Evolutionary conservation across 2,888 invertebrate genomes (phyloP).

Genomic region (Theretra japonica): DNA sequence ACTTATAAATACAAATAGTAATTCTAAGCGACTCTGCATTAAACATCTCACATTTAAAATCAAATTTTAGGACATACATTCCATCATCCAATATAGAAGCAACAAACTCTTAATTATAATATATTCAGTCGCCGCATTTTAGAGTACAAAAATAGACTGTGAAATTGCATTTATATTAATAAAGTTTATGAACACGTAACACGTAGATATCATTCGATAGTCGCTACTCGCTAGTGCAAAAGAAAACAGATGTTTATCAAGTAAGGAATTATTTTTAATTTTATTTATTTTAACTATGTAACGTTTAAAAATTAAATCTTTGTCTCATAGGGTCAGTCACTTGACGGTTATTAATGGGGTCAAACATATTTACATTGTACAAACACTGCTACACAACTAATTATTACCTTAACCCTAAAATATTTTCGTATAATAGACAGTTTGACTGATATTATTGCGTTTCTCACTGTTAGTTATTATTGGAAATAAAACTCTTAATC

Average conservation of each 20-base stretch:
- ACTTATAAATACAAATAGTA: neutral
- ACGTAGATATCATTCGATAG: neutral
- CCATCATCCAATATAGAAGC: conserved; percentile 30
- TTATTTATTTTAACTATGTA: neutral
- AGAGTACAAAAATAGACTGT: conserved; percentile 26
- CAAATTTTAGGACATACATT: neutral
- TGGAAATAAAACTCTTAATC: conserved; percentile 36
- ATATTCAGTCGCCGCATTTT: conserved; percentile 19
- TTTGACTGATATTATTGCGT: conserved; percentile 75
- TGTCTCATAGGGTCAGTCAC: conserved; percentile 11
- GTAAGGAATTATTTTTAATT: neutral
- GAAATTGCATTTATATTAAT: conserved; percentile 15
- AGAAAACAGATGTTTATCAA: neutral
- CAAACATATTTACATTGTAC: conserved; percentile 16
- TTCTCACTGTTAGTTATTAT: conserved; percentile 68
- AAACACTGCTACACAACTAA: neutral
- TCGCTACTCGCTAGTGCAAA: neutral
- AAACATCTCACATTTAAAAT: neutral
- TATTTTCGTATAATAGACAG: conserved; percentile 52
- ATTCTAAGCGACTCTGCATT: neutral
- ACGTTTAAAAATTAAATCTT: conserved; percentile 19
- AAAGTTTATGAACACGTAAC: conserved; percentile 14
- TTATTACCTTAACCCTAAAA: conserved; percentile 9
- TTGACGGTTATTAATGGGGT: conserved; percentile 6
- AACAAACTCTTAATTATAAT: conserved; percentile 36